These are phyloP conservation scores for Isoperla grammatica DNA, from an alignment of 2,888 invertebrate species.

Conservation along the genomic window DNA sequence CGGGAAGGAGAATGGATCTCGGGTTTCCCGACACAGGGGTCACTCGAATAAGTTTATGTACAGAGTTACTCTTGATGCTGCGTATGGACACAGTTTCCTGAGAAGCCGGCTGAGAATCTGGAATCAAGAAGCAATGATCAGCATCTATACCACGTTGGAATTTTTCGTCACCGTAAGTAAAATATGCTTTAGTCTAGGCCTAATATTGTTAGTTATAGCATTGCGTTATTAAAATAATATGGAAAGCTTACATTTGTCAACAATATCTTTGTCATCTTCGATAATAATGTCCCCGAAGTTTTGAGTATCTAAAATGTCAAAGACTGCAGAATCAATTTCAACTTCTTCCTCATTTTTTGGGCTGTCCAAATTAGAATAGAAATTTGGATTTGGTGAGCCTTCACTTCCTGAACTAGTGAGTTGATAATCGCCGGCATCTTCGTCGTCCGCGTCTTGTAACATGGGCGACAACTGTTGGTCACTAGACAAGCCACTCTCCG, in stretches of 20 bases:
- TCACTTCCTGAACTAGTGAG: slow-evolving; percentile 18
- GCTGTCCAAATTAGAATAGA: slow-evolving; percentile 13
- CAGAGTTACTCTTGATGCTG: background rate
- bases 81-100: background rate
- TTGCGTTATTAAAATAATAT: no score
- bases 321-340: slow-evolving; percentile 27
- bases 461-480: slow-evolving; percentile 42
- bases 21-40: slow-evolving; percentile 44
- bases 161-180: no score
- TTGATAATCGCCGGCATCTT: slow-evolving; percentile 16
- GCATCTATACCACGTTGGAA: no score
- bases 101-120: background rate
- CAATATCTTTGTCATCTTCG: slow-evolving; percentile 30
- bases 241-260: slow-evolving; percentile 28
- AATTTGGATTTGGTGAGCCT: slow-evolving; percentile 11
- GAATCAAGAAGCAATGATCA: background rate
- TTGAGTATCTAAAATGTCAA: slow-evolving; percentile 26
- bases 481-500: slow-evolving; percentile 66
- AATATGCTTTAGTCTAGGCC: no score
- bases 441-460: slow-evolving; percentile 24
- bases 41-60: slow-evolving; percentile 36
- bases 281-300: slow-evolving; percentile 28
- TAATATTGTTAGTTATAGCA: no score
- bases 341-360: slow-evolving; percentile 27
- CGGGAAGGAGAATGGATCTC: slow-evolving; percentile 64